These are phyloP conservation scores for Colossoma macropomum DNA, from an alignment of 2,113 vertebrate genomes.

Conservation along the genomic window DNA sequence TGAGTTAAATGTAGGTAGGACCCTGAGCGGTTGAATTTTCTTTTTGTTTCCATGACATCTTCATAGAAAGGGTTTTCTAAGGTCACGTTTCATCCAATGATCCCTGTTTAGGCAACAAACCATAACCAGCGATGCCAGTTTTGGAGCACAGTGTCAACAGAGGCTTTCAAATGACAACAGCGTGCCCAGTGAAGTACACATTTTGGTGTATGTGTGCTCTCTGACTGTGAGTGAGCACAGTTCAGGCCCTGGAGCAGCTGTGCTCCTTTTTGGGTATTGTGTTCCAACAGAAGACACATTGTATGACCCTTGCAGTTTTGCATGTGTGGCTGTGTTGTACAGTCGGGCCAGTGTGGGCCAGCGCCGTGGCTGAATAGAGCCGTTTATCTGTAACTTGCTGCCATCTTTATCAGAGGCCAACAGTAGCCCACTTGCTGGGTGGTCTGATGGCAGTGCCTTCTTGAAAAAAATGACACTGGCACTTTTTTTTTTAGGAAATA, in stretches of 20 bases:
- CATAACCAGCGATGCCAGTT: neutral
- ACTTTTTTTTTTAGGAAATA: neutral
- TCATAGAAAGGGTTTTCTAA: neutral
- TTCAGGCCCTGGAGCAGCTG: neutral
- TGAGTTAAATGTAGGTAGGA: too few species aligned
- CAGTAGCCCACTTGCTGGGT: neutral
- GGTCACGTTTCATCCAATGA: neutral
- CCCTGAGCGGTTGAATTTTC: neutral
- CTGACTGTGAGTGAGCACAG: neutral
- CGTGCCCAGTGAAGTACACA: too few species aligned
- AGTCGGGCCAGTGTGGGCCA: neutral
- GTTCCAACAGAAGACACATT: neutral
- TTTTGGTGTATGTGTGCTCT: neutral
- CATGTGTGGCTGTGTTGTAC: neutral
- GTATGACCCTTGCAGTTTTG: neutral
- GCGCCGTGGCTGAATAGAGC: neutral
- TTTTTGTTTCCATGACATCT: neutral
- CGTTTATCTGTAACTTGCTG: neutral
- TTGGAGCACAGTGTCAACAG: neutral
- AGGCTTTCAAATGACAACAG: neutral
- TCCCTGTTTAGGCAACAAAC: neutral
- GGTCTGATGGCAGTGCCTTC: neutral
- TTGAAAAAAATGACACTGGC: neutral
- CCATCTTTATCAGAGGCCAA: conserved; percentile 6
- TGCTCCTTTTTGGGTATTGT: neutral